A percentile compares a stretch with the other conserved stretches of the same genome.
phyloP scores from a whole-genome alignment of 2,888 invertebrate species.

The Cosmorhoe ocellata region DNA sequence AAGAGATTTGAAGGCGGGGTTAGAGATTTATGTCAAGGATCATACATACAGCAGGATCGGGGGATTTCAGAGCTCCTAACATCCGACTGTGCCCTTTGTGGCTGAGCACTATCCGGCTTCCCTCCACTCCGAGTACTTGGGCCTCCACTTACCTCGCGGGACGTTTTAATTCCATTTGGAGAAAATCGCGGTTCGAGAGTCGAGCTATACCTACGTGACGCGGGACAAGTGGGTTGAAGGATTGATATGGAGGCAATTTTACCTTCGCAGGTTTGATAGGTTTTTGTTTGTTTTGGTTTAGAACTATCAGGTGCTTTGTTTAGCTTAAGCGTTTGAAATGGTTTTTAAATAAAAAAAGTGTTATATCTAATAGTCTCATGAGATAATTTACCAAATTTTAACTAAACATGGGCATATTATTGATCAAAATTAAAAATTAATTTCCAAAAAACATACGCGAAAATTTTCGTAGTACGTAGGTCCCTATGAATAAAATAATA shows the following conservation, averaged over 20 bases:
- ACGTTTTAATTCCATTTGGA: slow-evolving; percentile 78
- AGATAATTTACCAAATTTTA: too few species aligned
- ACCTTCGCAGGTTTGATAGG: slow-evolving; percentile 11
- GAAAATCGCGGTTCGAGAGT: slow-evolving; percentile 54
- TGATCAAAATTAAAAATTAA: too few species aligned
- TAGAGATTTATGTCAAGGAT: slow-evolving; percentile 83
- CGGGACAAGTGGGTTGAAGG: slow-evolving; percentile 21
- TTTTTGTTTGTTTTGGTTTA: slow-evolving; percentile 12
- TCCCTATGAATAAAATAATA: too few species aligned
- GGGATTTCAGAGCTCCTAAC: slow-evolving; percentile 77
- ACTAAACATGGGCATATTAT: too few species aligned
- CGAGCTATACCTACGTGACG: slow-evolving; percentile 27
- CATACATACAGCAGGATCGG: slow-evolving; percentile 75
- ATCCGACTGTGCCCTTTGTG: slow-evolving; percentile 80
- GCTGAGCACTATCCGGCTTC: slow-evolving; percentile 79
- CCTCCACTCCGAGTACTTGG: slow-evolving; percentile 74
- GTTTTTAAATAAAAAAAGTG: too few species aligned
- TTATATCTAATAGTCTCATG: too few species aligned
- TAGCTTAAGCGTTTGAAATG: not conserved
- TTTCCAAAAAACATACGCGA: too few species aligned
- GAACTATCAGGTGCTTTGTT: not conserved
- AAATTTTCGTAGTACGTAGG: too few species aligned
- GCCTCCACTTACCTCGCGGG: slow-evolving; percentile 75
- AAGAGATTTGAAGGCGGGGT: slow-evolving; percentile 81
- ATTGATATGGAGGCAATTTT: slow-evolving; percentile 21